These are phyloP conservation scores for Urocolius indicus DNA, from an alignment of 2,113 vertebrate genomes.

Conservation along the genomic window DNA sequence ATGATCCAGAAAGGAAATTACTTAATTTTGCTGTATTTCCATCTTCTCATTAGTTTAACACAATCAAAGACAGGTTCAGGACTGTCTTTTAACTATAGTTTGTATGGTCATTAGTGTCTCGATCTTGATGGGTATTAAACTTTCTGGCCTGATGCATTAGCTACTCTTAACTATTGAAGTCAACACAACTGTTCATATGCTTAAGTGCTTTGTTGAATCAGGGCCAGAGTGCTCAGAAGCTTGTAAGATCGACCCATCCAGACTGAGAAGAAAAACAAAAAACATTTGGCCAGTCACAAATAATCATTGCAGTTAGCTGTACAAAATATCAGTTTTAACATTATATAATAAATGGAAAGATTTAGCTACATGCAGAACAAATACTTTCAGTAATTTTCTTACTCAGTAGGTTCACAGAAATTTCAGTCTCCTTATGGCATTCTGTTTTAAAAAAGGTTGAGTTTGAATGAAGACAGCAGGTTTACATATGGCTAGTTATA, in stretches of 20 bases:
- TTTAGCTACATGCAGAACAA: background rate
- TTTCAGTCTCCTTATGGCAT: background rate
- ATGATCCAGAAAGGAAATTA: background rate
- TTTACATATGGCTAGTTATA: background rate
- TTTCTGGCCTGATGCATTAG: background rate
- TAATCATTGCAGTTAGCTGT: background rate
- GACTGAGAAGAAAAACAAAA: background rate
- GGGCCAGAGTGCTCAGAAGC: background rate
- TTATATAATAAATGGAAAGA: background rate
- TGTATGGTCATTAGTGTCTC: background rate
- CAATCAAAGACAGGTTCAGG: background rate
- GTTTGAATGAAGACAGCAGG: background rate
- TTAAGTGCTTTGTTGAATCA: constrained; percentile 27
- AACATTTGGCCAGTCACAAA: background rate
- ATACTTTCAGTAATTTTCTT: background rate
- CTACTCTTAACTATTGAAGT: background rate
- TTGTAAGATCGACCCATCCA: background rate
- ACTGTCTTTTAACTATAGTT: background rate
- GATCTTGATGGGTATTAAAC: background rate
- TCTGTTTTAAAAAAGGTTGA: background rate
- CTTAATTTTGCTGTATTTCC: background rate
- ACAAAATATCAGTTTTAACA: background rate
- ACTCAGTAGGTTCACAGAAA: background rate
- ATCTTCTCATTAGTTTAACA: background rate
- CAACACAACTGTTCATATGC: background rate